These are phyloP conservation scores for Malacoctenus gilli DNA, from an alignment of 2,797 vertebrate species.

Conservation along the genomic window DNA sequence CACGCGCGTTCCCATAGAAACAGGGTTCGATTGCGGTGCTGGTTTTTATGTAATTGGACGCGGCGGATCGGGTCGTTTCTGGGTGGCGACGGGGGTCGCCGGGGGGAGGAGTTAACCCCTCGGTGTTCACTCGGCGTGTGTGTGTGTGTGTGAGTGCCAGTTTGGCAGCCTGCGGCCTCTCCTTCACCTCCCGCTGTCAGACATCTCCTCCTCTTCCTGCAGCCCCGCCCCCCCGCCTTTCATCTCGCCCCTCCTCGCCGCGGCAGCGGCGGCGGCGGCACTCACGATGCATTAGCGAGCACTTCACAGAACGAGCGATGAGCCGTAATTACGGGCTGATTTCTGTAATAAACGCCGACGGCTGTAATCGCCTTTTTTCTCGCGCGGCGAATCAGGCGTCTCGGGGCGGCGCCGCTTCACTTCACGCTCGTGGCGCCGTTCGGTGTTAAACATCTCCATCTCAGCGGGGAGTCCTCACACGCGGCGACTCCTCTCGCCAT, in stretches of 20 bases:
- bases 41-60: slow-evolving; percentile 60
- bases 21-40: slow-evolving; percentile 52
- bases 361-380: too few species aligned
- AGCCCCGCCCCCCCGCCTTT: slow-evolving; percentile 41
- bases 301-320: slow-evolving; percentile 64
- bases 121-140: slow-evolving; percentile 7
- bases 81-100: too few species aligned
- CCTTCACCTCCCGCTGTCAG: slow-evolving; percentile 61
- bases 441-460: too few species aligned
- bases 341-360: too few species aligned
- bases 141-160: slow-evolving; percentile 12
- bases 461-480: too few species aligned
- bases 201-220: slow-evolving; percentile 64
- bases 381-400: too few species aligned
- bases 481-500: too few species aligned
- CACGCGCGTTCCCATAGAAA: slow-evolving; percentile 75
- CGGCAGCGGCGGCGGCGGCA: too few species aligned
- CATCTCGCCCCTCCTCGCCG: slow-evolving; percentile 48
- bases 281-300: slow-evolving; percentile 60
- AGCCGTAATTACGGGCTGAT: slow-evolving; percentile 59
- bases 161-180: slow-evolving; percentile 54
- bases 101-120: slow-evolving; percentile 62
- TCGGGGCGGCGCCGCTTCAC: too few species aligned
- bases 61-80: slow-evolving; percentile 52
- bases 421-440: too few species aligned